Evolutionary conservation across 2,888 invertebrate species (phyloP).

Genomic region (Operophtera brumata): DNA sequence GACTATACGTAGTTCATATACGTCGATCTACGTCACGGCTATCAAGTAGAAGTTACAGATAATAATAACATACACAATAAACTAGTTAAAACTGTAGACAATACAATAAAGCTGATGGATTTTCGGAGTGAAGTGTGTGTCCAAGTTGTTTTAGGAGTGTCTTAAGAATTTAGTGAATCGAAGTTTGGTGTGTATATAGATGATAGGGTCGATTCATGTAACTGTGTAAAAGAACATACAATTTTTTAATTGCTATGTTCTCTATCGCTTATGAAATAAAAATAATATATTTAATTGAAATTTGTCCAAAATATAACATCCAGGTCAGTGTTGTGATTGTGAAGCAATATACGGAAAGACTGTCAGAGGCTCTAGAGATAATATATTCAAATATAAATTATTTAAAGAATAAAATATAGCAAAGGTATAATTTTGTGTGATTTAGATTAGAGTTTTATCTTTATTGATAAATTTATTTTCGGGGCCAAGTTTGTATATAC

Average conservation of each 20-base stretch:
- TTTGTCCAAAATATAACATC: slow-evolving; percentile 41
- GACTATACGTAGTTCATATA: not conserved
- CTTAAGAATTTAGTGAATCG: slow-evolving; percentile 37
- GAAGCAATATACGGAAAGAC: slow-evolving; percentile 68
- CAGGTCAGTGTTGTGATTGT: slow-evolving; percentile 61
- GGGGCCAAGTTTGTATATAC: slow-evolving; percentile 69
- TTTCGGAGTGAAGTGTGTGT: slow-evolving; percentile 21
- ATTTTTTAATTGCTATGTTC: too few species aligned
- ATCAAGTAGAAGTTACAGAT: too few species aligned
- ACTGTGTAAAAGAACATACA: too few species aligned
- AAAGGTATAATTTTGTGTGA: slow-evolving; percentile 37
- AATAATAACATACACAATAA: not conserved
- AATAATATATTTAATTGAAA: slow-evolving; percentile 8
- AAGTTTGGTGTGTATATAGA: slow-evolving; percentile 46
- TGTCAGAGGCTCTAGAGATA: slow-evolving; percentile 65
- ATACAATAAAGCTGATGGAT: slow-evolving; percentile 27
- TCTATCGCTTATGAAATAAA: not conserved
- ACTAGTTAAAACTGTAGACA: slow-evolving; percentile 26
- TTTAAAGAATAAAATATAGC: slow-evolving; percentile 34
- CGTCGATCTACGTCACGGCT: not conserved
- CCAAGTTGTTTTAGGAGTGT: slow-evolving; percentile 31
- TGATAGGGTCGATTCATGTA: slow-evolving; percentile 16
- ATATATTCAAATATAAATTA: slow-evolving; percentile 42
- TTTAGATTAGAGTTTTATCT: slow-evolving; percentile 33
- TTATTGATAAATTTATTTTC: slow-evolving; percentile 49